These are phyloP conservation scores for Amphiura filiformis DNA, from an alignment of 35 echinoderm and acorn worm genomes.

Conservation along the genomic window DNA sequence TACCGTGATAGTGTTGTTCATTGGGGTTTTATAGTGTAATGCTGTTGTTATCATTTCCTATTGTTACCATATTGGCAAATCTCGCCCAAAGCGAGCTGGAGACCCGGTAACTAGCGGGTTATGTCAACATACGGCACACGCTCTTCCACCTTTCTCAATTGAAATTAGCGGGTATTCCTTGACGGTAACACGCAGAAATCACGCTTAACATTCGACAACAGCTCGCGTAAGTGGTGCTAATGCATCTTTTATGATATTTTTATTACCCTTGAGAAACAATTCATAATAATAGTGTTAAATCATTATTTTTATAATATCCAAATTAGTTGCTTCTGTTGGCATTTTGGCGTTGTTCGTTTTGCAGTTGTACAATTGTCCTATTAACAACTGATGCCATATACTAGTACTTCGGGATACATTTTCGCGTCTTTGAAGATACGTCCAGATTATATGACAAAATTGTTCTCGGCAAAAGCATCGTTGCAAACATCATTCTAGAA, in stretches of 20 bases:
- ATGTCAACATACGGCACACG: conserved; percentile 2
- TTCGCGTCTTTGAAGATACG: too few species aligned
- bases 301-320: too few species aligned
- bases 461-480: too few species aligned
- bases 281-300: not conserved
- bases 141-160: not conserved
- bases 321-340: not conserved
- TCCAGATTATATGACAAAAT: too few species aligned
- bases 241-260: not conserved
- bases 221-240: not conserved
- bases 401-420: too few species aligned
- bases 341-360: too few species aligned
- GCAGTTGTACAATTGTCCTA: too few species aligned
- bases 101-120: not conserved
- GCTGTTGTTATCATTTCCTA: conserved; percentile 6
- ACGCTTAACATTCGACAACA: not conserved
- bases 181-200: not conserved
- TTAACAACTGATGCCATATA: too few species aligned
- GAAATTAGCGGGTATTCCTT: too few species aligned
- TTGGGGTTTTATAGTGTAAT: not conserved
- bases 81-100: not conserved
- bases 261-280: not conserved
- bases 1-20: not conserved
- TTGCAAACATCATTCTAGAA: too few species aligned
- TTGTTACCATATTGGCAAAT: not conserved